Evolutionary conservation across 2,113 vertebrate species (phyloP).

Genomic region (Trinectes maculatus): DNA sequence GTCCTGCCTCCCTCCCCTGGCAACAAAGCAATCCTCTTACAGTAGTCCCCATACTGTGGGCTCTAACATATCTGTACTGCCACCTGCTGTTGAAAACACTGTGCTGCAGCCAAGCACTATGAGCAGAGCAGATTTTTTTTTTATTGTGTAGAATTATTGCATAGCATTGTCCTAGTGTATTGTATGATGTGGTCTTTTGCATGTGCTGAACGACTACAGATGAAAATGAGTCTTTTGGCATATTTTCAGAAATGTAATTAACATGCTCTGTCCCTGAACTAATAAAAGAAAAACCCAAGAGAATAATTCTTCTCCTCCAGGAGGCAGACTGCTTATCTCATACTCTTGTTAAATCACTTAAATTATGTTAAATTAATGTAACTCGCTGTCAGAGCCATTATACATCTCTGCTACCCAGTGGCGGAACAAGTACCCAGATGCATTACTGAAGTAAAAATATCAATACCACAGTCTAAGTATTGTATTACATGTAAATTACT

Average conservation of each 20-base stretch:
- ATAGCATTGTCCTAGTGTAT: not conserved
- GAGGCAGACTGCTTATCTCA: not conserved
- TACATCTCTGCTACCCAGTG: too few relatives aligned
- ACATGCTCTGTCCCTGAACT: too few relatives aligned
- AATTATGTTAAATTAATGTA: not conserved
- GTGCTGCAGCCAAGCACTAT: slow-evolving; percentile 13
- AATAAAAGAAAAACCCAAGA: not conserved
- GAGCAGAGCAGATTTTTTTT: too few relatives aligned
- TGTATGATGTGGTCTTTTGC: not conserved
- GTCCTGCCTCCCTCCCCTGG: not conserved
- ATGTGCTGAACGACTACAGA: not conserved
- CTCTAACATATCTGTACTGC: slow-evolving; percentile 24
- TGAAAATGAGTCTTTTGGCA: not conserved
- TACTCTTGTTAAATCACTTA: not conserved
- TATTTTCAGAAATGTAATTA: not conserved
- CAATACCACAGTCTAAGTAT: too few relatives aligned
- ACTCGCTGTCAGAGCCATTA: not conserved
- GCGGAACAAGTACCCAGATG: too few relatives aligned
- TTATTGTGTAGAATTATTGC: not conserved
- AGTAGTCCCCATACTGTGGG: not conserved
- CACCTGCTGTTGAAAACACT: slow-evolving; percentile 4
- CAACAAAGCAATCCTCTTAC: not conserved
- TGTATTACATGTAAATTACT: too few relatives aligned
- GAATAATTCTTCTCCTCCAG: not conserved
- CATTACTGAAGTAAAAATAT: too few relatives aligned